Base-by-base conservation (phyloP, 2,797 vertebrate species). In the Spinus pinus region DNA sequence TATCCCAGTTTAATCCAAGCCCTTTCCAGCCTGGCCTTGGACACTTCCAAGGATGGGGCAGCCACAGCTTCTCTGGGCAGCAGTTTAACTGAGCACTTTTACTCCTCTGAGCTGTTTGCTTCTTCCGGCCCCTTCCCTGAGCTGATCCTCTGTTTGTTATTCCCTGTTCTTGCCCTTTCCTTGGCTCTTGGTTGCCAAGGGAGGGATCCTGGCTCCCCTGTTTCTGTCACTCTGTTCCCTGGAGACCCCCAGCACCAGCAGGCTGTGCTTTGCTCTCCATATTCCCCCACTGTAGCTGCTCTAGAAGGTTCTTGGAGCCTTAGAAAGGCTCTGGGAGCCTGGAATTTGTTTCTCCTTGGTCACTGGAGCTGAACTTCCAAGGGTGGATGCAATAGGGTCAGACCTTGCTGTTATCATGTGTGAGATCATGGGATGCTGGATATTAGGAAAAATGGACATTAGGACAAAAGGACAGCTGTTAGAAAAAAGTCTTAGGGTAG, bases 171-270 rank as follows among this genome's bases (percentile, higher is more conserved):
- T 56, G 4, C 11, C 31, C 14, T 69, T 56, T 56, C 7, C 23
- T n/a, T 62, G 49, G 27, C 31, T 67, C 47, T 67, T 0, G 0
- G 3, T 25, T 41, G 16, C 30, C 1, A 4, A 21, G 65, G 31
- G 22, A 42, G 31, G 35, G 23, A 42, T 75, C 27, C 35, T 75
- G 62, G 11, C 14, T 70, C 49, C 24, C 37, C 28, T 56, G 28
- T 50, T 24, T 8, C 31, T 75, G 69, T 74, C 53, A 31, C 27
- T 46, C 6, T 28, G 16, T 44, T 30, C 64, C 8, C 62, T 75
- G 64, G 42, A 57, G 79, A 30, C 11, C 20, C 42, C 28, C 50
- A 75, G 27, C 49, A n/a, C 41, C 21, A 31, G 14, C 41, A 42
- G 6, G 14, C 31, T 56, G 42, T 50, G 56, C 56, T 49, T 50